A percentile compares a stretch with the other conserved stretches of the same genome.
These are phyloP conservation scores for Vulpes vulpes DNA, from an alignment of 2,113 vertebrate genomes.

Conservation along the genomic window DNA sequence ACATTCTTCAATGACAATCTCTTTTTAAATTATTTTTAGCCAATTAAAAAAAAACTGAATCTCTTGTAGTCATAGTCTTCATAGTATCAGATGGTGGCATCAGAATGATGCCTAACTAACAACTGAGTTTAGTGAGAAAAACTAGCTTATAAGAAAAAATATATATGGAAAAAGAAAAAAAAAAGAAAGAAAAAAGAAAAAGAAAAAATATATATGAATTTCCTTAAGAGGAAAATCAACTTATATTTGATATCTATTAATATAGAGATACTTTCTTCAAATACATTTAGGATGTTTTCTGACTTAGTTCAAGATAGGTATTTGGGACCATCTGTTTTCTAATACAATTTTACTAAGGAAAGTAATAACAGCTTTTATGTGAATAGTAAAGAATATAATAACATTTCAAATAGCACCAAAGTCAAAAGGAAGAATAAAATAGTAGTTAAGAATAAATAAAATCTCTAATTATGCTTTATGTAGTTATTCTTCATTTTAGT, in stretches of 20 bases:
- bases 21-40: background rate
- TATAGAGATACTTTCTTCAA: background rate
- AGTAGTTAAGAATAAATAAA: conserved; percentile 23
- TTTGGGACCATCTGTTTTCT: background rate
- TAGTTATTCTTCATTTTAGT: background rate
- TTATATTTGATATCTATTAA: background rate
- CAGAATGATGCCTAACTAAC: background rate
- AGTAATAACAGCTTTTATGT: background rate
- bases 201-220: background rate
- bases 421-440: background rate
- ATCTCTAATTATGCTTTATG: background rate
- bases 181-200: too few species aligned
- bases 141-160: background rate
- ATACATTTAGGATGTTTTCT: background rate
- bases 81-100: background rate
- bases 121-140: background rate
- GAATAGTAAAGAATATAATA: background rate
- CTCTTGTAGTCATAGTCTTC: background rate
- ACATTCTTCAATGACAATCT: background rate
- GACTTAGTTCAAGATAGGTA: background rate
- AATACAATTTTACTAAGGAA: background rate
- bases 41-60: background rate
- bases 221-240: background rate
- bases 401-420: background rate
- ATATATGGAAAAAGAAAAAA: background rate